Percentiles rank a stretch among this genome's conserved stretches.
These are phyloP conservation scores for Tapera naevia DNA, from an alignment of 2,797 vertebrate genomes.

Conservation along the genomic window DNA sequence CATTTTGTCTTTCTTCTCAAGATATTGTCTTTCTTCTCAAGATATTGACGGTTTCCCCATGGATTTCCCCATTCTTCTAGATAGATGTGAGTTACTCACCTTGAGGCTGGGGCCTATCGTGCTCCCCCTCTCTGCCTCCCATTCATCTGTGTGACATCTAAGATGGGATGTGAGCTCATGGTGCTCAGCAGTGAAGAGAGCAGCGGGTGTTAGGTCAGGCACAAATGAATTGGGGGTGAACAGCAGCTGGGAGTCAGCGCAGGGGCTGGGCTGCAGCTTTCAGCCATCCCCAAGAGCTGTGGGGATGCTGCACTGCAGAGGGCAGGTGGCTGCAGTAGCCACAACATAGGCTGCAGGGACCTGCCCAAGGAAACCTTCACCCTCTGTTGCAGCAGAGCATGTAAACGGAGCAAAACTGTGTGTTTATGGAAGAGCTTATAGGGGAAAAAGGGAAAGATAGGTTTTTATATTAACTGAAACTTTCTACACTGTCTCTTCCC, in stretches of 20 bases:
- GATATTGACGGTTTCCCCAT: not conserved
- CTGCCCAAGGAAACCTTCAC: not conserved
- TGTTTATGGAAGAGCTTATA: not conserved
- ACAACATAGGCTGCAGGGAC: not conserved
- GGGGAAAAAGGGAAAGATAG: not conserved
- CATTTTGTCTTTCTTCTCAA: not conserved
- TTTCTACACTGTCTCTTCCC: not conserved
- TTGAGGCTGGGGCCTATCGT: not conserved
- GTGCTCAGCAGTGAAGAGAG: not conserved
- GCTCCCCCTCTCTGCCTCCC: not conserved
- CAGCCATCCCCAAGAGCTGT: not conserved
- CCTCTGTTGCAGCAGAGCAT: not conserved
- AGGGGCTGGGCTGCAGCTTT: not conserved
- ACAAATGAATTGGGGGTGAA: not conserved
- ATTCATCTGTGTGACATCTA: not conserved
- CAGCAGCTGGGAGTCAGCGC: conserved; percentile 21
- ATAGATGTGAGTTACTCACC: not conserved
- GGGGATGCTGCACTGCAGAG: not conserved
- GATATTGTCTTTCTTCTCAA: not conserved
- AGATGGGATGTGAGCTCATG: not conserved
- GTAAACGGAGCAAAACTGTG: not conserved
- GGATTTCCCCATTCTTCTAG: not conserved
- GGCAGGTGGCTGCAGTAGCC: not conserved
- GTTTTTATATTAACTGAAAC: not conserved
- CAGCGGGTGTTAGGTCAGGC: not conserved